Base-by-base conservation (phyloP, 2,113 vertebrate species). In the Actinemys pallida region DNA sequence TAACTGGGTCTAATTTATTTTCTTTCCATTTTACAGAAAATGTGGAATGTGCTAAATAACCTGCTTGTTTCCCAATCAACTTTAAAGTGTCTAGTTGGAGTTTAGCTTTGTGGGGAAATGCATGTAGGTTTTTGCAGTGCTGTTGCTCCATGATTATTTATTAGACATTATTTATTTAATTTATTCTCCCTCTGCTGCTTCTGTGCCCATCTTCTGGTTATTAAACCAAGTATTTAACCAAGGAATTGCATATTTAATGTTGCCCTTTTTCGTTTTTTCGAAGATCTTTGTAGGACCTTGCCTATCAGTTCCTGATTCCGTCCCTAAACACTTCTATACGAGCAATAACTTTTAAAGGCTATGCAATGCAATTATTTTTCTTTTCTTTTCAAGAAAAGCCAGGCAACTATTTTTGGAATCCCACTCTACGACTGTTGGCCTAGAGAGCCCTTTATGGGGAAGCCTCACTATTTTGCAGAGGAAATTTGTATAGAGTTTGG, bases 121-220 rank as follows among this genome's bases (percentile, higher is more conserved):
- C 92, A 86, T 92, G n/a, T 59, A 89, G 81, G 85, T 29, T 92
- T 95, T 93, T 76, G 79, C 92, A 2, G 84, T 95, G 94, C 92
- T 35, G 76, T 92, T 50, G 83, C 92, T 93, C 93, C 89, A 1
- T 92, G 89, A 29, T 97, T 98, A 98, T 98, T 98, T 98, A 98
- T 98, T 98, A 97, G 92, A 91, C 84, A 22, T 88, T 98, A 98
- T 98, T 98, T 98, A 98, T 98, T 98, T 98, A 96, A 98, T 95
- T 98, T 98, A 98, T 98, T 97, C 75, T 12, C 59, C 62, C 7
- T 19, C 72, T 1, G 1, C 17, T 84, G 53, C 75, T 87, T 89
- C 91, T 8, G 19, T n/a, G 22, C 25, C 87, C 49, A 24, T 84
- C 87, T 53, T 19, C 93, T 39, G 72, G 16, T 5, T 52, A 39